A percentile compares a stretch with the other conserved stretches of the same genome.
Conservation (phyloP, 2,888 invertebrate species). For the Rhamnusium bicolor region DNA sequence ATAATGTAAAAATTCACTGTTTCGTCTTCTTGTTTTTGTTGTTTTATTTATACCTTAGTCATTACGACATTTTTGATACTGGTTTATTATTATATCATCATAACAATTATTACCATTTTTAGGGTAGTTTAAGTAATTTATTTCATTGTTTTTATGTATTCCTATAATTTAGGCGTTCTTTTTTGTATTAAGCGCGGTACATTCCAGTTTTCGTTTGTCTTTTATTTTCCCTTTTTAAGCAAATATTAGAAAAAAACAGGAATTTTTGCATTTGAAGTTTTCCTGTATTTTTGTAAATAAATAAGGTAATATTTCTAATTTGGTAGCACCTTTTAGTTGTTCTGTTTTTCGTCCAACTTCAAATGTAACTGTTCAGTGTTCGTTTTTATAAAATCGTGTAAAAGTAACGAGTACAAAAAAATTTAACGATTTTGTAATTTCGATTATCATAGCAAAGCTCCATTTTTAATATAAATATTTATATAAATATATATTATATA, state of each 20-base stretch:
- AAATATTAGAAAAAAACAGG: constrained; percentile 41
- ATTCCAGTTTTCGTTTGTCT: constrained; percentile 63
- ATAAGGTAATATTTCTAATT: constrained; percentile 47
- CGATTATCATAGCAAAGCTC: constrained; percentile 62
- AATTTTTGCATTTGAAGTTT: constrained; percentile 58
- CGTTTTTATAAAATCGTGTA: constrained; percentile 64
- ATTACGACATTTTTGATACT: constrained; percentile 61
- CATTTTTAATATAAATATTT: constrained; percentile 68
- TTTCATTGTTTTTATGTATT: constrained; percentile 58
- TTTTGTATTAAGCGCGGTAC: constrained; percentile 61
- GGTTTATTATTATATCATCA: constrained; percentile 52
- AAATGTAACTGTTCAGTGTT: constrained; percentile 59
- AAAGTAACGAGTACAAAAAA: constrained; percentile 61
- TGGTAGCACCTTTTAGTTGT: constrained; percentile 49
- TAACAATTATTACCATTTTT: constrained; percentile 53
- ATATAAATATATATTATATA: constrained; percentile 63
- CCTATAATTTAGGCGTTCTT: constrained; percentile 59
- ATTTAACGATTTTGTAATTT: constrained; percentile 65
- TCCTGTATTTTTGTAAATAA: constrained; percentile 55
- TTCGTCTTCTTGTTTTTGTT: constrained; percentile 57
- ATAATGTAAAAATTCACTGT: constrained; percentile 48
- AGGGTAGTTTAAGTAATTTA: constrained; percentile 61
- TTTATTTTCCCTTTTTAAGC: constrained; percentile 40
- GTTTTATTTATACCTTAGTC: constrained; percentile 57
- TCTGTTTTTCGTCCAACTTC: constrained; percentile 51